Evolutionary conservation across 1,140 invertebrate species (phyloP).

Genomic region (Phthorimaea operculella): DNA sequence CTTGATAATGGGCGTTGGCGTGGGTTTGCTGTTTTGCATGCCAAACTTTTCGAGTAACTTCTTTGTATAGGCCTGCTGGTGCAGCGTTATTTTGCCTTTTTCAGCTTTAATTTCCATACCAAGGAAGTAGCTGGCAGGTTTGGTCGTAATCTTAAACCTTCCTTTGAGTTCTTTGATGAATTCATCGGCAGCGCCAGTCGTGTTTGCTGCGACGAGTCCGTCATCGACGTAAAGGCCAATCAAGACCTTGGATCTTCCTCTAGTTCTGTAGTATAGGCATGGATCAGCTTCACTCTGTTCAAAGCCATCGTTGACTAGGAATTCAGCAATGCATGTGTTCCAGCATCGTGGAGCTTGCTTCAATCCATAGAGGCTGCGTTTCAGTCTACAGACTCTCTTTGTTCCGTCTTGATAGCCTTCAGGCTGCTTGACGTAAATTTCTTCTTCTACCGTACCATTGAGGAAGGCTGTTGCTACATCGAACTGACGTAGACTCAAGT

Average conservation of each 20-base stretch:
- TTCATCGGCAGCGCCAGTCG: conserved; percentile 13
- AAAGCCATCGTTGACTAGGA: conserved; percentile 33
- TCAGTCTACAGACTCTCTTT: conserved; percentile 31
- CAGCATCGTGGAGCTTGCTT: conserved; percentile 27
- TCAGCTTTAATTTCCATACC: conserved; percentile 30
- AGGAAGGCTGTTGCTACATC: conserved; percentile 6
- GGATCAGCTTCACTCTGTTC: conserved; percentile 35
- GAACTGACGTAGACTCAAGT: conserved; percentile 5
- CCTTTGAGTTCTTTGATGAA: conserved; percentile 19
- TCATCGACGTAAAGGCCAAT: conserved; percentile 50
- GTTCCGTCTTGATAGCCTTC: conserved; percentile 9
- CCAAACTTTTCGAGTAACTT: conserved; percentile 31
- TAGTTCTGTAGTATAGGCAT: conserved; percentile 31
- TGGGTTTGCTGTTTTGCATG: conserved; percentile 7
- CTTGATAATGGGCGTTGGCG: conserved; percentile 12
- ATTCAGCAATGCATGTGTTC: conserved; percentile 16
- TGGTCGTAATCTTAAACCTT: conserved; percentile 30
- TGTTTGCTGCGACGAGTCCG: conserved; percentile 33
- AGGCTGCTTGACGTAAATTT: conserved; percentile 10
- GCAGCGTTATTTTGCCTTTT: conserved; percentile 20
- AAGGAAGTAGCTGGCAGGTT: conserved; percentile 24
- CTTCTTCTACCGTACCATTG: conserved; percentile 8
- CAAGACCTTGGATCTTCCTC: conserved; percentile 23
- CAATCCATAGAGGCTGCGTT: conserved; percentile 39
- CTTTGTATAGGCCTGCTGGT: conserved; percentile 36